A percentile compares a stretch with the other conserved stretches of the same genome.
Conservation (phyloP, 2,113 vertebrate genomes). For the Echinops telfairi region DNA sequence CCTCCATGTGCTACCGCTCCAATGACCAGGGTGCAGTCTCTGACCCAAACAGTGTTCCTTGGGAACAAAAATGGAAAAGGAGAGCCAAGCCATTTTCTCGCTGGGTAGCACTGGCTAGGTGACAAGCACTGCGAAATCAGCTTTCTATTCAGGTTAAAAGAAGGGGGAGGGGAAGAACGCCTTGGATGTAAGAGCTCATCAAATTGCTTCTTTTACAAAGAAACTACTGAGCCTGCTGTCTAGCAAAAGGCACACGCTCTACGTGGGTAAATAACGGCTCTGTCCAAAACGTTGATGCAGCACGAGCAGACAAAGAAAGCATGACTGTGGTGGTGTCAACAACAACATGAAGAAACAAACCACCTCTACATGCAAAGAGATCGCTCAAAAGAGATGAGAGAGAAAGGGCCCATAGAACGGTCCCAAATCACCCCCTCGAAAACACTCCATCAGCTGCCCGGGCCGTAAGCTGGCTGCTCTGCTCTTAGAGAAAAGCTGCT, state of each 20-base stretch:
- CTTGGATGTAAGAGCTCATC: background rate
- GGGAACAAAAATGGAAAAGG: slow-evolving; percentile 19
- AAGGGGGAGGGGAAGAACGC: background rate
- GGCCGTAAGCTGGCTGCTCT: background rate
- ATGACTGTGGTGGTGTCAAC: background rate
- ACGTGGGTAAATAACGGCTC: background rate
- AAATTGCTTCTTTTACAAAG: slow-evolving; percentile 4
- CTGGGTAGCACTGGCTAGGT: slow-evolving; percentile 8
- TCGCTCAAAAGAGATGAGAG: background rate
- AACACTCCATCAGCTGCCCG: slow-evolving; percentile 27
- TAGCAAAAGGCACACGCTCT: background rate
- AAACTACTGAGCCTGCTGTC: background rate
- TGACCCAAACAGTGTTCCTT: slow-evolving; percentile 29
- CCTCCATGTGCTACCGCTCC: slow-evolving; percentile 38
- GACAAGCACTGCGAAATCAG: slow-evolving; percentile 38
- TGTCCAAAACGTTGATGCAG: background rate
- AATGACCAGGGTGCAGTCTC: slow-evolving; percentile 8
- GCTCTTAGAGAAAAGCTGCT: slow-evolving; percentile 46
- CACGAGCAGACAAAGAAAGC: background rate
- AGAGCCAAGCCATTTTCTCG: slow-evolving; percentile 50
- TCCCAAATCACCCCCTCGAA: slow-evolving; percentile 42
- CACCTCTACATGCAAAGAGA: slow-evolving; percentile 51
- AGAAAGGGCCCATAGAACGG: slow-evolving; percentile 28
- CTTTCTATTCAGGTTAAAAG: slow-evolving; percentile 17
- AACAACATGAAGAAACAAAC: slow-evolving; percentile 6